Base-by-base conservation (phyloP, 2,113 vertebrate genomes). In the Apteryx mantelli region DNA sequence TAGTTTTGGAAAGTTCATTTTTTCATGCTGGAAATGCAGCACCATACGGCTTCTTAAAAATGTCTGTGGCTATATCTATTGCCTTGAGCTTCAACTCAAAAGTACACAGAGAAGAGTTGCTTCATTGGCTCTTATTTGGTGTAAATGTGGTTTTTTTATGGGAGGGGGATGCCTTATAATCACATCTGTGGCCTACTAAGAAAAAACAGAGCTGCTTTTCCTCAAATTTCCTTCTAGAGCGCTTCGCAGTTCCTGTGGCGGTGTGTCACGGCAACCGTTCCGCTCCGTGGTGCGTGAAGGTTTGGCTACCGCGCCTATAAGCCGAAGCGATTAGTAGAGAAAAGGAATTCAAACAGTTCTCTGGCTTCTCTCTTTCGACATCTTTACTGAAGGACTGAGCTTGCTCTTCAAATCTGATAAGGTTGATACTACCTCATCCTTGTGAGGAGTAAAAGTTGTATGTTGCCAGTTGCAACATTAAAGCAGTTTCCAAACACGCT, bases 141-240 rank as follows among this genome's bases (percentile, higher is more conserved):
- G 52, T 25, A 65, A 58, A 6, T 8, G 3, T 0, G 7, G 15
- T 32, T 1, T 38, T 52, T 12, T 13, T 7, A 0, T 1, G 24
- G 44, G 7, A 7, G 38, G 26, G 40, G 25, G 38, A 14, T 9
- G 30, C 6, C 13, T 26, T n/a, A 15, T 22, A 9, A 0, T n/a
- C 19, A 2, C 3, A 0, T 14, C 18, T 65, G 40, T 3, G 36
- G 44, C 44, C 12, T 28, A 0, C 63, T 7, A 58, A 17, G 48
- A 36, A 65, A 42, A 78, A 40, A 32, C 0, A 1, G 50, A 28
- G 36, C 16, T 86, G 30, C 4, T 1, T n/a, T 56, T 55, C 53
- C 9, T 25, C 44, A 3, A 25, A 10, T 18, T 53, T 61, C 28
- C 36, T 46, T 30, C 42, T 11, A 7, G 11, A 0, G 1, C 1